Conservation (phyloP, 2,888 invertebrate species). For the Phortica okadai region DNA sequence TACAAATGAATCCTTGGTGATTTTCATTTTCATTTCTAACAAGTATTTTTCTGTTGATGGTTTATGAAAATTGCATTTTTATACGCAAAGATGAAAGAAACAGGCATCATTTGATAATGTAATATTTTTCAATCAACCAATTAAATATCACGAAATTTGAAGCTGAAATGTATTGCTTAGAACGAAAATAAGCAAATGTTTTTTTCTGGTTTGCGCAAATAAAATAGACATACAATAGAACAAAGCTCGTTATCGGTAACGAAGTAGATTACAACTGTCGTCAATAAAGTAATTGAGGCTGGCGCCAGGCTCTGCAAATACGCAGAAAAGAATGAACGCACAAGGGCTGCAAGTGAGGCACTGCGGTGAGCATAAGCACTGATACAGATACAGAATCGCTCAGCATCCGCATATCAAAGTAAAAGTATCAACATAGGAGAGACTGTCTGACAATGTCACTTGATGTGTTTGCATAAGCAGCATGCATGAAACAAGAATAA, state of each 20-base stretch:
- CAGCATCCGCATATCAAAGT: neutral
- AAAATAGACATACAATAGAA: neutral
- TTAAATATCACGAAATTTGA: neutral
- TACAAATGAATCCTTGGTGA: too few species aligned
- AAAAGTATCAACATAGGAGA: neutral
- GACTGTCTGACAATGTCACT: neutral
- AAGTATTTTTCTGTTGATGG: too few species aligned
- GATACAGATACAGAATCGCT: neutral
- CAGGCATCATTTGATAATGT: too few species aligned
- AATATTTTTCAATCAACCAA: too few species aligned
- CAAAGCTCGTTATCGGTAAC: neutral
- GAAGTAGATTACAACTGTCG: slow-evolving; percentile 11
- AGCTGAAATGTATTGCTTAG: neutral
- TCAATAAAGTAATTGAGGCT: slow-evolving; percentile 26
- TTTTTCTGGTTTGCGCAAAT: neutral
- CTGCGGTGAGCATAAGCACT: neutral
- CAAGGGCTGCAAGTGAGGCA: neutral
- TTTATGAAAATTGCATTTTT: too few species aligned
- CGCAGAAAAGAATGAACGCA: neutral
- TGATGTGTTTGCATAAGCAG: slow-evolving; percentile 1
- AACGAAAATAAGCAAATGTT: too few species aligned
- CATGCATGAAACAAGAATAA: neutral
- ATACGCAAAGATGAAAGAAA: too few species aligned
- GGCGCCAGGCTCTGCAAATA: slow-evolving; percentile 3
- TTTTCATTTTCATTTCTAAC: too few species aligned